Evolutionary conservation across 1,140 invertebrate genomes (phyloP).

Genomic region (Gonatopus flavifemur): DNA sequence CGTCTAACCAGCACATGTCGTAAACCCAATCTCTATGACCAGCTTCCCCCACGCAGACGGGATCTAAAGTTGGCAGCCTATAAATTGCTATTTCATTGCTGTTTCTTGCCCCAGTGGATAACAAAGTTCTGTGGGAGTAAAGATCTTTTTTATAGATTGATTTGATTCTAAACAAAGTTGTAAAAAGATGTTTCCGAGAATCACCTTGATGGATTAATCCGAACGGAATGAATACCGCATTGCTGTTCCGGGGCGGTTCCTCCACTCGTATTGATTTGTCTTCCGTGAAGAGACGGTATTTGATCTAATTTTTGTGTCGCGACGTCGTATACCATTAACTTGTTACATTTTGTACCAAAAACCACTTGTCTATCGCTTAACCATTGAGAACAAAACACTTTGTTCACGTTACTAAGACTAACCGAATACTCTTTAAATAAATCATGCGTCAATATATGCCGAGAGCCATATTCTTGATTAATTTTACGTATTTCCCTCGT

Average conservation of each 20-base stretch:
- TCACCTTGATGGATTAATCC: constrained; percentile 86
- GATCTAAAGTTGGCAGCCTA: constrained; percentile 88
- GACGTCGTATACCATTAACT: constrained; percentile 66
- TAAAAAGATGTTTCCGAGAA: not conserved
- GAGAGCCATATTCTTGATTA: constrained; percentile 76
- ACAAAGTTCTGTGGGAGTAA: constrained; percentile 63
- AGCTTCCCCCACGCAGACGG: constrained; percentile 89
- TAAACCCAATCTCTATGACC: constrained; percentile 94
- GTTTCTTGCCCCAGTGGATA: constrained; percentile 91
- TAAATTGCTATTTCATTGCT: constrained; percentile 94
- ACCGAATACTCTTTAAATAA: constrained; percentile 84
- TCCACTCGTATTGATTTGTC: constrained; percentile 59
- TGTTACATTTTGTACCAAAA: constrained; percentile 96
- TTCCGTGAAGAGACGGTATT: constrained; percentile 79
- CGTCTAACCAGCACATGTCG: constrained; percentile 95
- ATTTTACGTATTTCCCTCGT: constrained; percentile 72
- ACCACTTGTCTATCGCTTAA: constrained; percentile 91
- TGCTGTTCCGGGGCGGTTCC: constrained; percentile 66
- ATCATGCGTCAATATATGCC: constrained; percentile 85
- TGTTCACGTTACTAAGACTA: constrained; percentile 85
- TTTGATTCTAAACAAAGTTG: not conserved
- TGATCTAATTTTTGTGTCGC: constrained; percentile 67
- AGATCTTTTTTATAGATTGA: not conserved
- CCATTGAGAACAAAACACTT: constrained; percentile 97
- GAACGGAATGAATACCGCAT: constrained; percentile 90